Conservation (phyloP, 2,888 invertebrate species). For the Bibio marci region DNA sequence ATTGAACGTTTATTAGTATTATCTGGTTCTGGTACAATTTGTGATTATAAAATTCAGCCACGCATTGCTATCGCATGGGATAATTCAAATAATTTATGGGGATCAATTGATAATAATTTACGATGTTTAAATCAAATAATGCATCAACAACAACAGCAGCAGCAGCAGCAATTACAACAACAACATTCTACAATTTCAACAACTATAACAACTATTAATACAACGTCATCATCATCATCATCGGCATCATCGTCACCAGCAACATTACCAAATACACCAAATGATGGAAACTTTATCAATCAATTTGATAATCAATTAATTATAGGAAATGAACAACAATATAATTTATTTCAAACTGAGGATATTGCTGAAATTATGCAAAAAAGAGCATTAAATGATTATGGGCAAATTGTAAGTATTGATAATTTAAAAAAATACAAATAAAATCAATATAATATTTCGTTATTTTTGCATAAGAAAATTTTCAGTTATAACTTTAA, state of each 20-base stretch:
- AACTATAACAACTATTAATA: neutral
- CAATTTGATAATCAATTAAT: too few species aligned
- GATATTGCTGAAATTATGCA: constrained; percentile 55
- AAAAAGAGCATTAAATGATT: constrained; percentile 46
- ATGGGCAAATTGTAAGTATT: constrained; percentile 48
- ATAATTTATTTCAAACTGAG: constrained; percentile 12
- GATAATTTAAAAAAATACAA: too few species aligned
- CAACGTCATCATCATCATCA: constrained; percentile 2
- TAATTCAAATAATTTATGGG: constrained; percentile 18
- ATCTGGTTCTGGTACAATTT: constrained; percentile 20
- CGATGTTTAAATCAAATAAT: neutral
- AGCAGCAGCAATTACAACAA: constrained; percentile 5
- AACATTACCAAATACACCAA: constrained; percentile 4
- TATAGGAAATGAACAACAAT: neutral
- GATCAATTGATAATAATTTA: constrained; percentile 6
- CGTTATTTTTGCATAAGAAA: too few species aligned
- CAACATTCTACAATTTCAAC: neutral
- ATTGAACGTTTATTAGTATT: constrained; percentile 28
- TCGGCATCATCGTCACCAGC: constrained; percentile 8
- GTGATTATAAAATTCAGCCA: constrained; percentile 24
- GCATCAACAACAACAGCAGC: constrained; percentile 5
- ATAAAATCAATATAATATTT: too few species aligned
- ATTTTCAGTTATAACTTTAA: too few species aligned
- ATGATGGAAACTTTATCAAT: too few species aligned
- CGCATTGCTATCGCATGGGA: constrained; percentile 23